Conservation (phyloP, 2,797 vertebrate species). For the Typhlichthys eigenmanni region DNA sequence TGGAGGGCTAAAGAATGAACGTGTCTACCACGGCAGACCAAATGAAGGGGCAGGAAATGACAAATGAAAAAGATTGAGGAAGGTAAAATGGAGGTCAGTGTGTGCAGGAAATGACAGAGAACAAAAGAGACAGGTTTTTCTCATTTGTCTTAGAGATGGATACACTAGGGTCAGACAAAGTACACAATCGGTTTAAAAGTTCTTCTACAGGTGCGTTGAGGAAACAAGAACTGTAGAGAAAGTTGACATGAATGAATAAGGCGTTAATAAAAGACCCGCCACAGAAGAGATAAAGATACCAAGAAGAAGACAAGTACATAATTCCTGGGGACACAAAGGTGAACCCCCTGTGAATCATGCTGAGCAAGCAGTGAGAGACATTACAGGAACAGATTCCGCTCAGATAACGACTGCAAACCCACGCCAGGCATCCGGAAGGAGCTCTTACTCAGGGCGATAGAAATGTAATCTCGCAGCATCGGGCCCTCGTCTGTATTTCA, state of each 20-base stretch:
- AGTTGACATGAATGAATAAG: conserved; percentile 15
- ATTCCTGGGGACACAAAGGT: conserved; percentile 23
- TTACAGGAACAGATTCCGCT: conserved; percentile 57
- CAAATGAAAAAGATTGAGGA: not conserved
- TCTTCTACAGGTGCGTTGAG: not conserved
- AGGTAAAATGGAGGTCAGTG: conserved; percentile 23
- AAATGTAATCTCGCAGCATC: conserved; percentile 39
- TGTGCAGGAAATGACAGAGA: conserved; percentile 18
- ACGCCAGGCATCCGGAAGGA: conserved; percentile 46
- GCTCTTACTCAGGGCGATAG: conserved; percentile 66
- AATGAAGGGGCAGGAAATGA: conserved; percentile 22
- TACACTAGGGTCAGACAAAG: not conserved
- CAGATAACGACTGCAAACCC: conserved; percentile 61
- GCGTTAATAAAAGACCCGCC: conserved; percentile 2
- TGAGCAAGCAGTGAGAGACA: conserved; percentile 42
- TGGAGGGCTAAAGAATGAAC: conserved; percentile 12
- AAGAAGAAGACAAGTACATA: conserved; percentile 3
- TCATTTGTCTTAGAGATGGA: not conserved
- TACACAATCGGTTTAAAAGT: conserved; percentile 1
- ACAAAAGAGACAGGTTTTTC: conserved; percentile 9
- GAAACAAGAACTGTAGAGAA: conserved; percentile 1
- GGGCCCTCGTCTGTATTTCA: conserved; percentile 48
- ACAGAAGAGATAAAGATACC: conserved; percentile 8
- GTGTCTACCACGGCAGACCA: conserved; percentile 6
- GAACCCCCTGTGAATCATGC: conserved; percentile 47